These are phyloP conservation scores for Passer domesticus DNA, from an alignment of 2,113 vertebrate genomes.

Conservation along the genomic window DNA sequence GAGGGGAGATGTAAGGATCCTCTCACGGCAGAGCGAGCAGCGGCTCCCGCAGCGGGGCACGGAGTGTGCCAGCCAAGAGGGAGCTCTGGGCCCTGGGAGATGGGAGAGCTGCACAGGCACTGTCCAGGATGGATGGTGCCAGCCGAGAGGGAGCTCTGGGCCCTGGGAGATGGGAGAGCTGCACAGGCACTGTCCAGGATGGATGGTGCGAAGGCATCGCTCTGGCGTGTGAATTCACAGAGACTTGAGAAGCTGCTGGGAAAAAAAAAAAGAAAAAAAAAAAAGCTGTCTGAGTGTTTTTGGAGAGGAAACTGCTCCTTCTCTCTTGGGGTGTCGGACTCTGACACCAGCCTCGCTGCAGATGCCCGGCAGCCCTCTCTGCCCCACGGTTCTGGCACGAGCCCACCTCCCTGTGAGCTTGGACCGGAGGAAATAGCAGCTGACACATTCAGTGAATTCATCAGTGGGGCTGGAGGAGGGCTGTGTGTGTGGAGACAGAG, in stretches of 20 bases:
- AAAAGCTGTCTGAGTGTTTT: neutral
- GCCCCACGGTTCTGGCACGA: rapidly evolving
- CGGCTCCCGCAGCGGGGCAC: neutral
- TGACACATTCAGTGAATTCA: neutral
- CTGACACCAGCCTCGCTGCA: neutral
- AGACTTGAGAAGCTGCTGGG: neutral
- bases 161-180: rapidly evolving
- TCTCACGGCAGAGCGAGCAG: rapidly evolving
- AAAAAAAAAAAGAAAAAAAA: neutral
- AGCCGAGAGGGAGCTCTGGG: neutral
- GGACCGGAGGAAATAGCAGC: neutral
- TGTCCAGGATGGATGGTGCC: neutral
- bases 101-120: neutral
- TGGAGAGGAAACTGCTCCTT: neutral
- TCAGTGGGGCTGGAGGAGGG: rapidly evolving
- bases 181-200: neutral
- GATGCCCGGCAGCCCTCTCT: rapidly evolving
- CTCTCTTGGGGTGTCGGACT: rapidly evolving
- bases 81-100: rapidly evolving
- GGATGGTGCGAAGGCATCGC: rapidly evolving
- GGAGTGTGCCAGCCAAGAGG: rapidly evolving
- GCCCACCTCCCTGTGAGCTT: neutral
- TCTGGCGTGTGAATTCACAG: neutral
- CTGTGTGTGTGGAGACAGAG: neutral
- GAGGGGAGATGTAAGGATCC: neutral